A percentile compares a stretch with the other conserved stretches of the same genome.
Conservation (phyloP, 2,797 vertebrate species). For the Champsocephalus gunnari region DNA sequence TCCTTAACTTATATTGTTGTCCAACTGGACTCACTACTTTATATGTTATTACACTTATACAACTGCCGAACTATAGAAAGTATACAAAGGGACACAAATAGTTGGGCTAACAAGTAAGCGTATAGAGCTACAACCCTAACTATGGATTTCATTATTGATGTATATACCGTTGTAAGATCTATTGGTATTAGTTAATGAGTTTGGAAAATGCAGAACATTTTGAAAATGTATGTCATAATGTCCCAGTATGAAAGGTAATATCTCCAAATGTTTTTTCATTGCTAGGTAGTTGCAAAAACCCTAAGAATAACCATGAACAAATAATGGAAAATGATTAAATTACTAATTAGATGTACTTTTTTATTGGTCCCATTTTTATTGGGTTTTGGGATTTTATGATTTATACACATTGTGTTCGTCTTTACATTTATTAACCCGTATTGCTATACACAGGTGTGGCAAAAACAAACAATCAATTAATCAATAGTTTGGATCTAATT, state of each 20-base stretch:
- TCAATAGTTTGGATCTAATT: neutral
- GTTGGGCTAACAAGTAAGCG: neutral
- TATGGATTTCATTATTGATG: neutral
- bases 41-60: neutral
- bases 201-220: neutral
- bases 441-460: neutral
- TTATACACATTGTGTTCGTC: neutral
- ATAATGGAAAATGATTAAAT: neutral
- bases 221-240: neutral
- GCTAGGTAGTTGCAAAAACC: neutral
- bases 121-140: neutral
- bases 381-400: neutral
- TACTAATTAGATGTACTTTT: too few relatives aligned
- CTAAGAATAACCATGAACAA: neutral
- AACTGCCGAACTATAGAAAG: neutral
- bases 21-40: neutral
- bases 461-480: neutral
- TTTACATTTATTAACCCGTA: neutral
- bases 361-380: neutral
- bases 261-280: neutral
- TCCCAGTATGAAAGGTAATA: neutral
- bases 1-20: neutral
- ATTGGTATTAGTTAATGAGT: neutral
- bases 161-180: neutral
- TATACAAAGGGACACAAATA: neutral